Base-by-base conservation (phyloP, 2,113 vertebrate genomes). In the Sakesphorus luctuosus region DNA sequence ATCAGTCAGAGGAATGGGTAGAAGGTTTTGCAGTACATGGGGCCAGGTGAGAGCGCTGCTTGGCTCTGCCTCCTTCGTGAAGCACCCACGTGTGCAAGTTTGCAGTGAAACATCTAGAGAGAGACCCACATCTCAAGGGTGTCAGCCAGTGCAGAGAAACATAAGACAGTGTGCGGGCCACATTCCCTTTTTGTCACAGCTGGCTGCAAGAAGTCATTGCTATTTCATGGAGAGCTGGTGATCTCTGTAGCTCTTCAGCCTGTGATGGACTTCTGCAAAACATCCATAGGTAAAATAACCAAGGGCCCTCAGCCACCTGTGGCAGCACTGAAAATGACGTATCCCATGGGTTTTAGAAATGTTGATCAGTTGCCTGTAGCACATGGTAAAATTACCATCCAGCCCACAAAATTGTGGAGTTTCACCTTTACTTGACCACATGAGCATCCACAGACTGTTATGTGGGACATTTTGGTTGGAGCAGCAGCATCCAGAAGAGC, bases 1-100 rank as follows among this genome's bases (percentile, higher is more conserved):
- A 81, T 44, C 55, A 17, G 47, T 44, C 25, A 18, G 59, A 66
- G 44, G 69, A 65, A 67, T 2, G 8, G 14, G 38, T 40, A 26
- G 35, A 44, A 7, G 13, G 33, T 18, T 79, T 90, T 81, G 0
- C 19, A 24, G 33, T 9, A 5, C 1, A 1, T 1, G 2, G 21
- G n/a, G 10, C 20, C 18, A 14, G 18, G 6, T 9, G 21, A 26
- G 53, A 90, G 29, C 69, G 21, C 14, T 28, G 18, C 58, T 86
- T 76, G 52, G 12, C 20, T 35, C 61, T 66, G 61, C 5, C 13
- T 77, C 11, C 33, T 53, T 44, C 4, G 55, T 5, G 52, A 90
- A 89, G 46, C 35, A 66, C 26, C 74, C 59, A 40, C 2, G 12
- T 16, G 29, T 11, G 17, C 40, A 67, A 74, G 63, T 46, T 61